phyloP scores from a whole-genome alignment of 2,888 invertebrate species.

The Standfussiana lucernea region DNA sequence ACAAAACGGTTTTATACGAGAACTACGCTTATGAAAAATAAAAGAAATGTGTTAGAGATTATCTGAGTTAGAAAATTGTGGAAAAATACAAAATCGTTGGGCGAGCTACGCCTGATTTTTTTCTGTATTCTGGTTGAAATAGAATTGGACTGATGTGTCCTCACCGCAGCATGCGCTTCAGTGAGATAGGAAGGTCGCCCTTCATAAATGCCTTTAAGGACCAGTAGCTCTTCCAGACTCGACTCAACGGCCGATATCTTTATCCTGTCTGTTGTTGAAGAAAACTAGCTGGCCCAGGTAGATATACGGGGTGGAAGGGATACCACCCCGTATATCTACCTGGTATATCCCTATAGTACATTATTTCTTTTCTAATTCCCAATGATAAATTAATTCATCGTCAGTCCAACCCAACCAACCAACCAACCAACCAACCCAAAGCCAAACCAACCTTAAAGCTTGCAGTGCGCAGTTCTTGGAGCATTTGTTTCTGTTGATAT shows the following conservation, averaged over 20 bases:
- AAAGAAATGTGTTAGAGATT: not conserved
- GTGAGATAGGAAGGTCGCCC: too few species aligned
- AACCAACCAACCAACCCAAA: too few species aligned
- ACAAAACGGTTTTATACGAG: slow-evolving; percentile 15
- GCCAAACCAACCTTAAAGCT: too few species aligned
- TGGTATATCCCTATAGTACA: too few species aligned
- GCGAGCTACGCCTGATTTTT: not conserved
- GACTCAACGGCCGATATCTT: not conserved
- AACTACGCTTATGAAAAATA: not conserved
- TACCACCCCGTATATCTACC: too few species aligned
- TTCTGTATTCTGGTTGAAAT: not conserved
- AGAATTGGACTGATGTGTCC: not conserved
- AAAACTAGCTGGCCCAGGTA: not conserved
- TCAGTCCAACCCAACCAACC: not conserved
- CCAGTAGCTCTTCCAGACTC: not conserved
- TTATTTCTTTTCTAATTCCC: too few species aligned
- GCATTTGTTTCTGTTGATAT: not conserved
- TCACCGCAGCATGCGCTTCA: too few species aligned
- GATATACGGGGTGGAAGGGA: too few species aligned
- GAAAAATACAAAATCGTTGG: not conserved
- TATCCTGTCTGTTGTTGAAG: not conserved
- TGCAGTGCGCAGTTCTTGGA: not conserved
- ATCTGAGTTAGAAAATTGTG: slow-evolving; percentile 11
- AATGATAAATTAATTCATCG: too few species aligned
- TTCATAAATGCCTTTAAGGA: not conserved